Percentiles rank a stretch among this genome's conserved stretches.
phyloP scores from a whole-genome alignment of 2,113 vertebrate species.

The Dissostichus mawsoni region DNA sequence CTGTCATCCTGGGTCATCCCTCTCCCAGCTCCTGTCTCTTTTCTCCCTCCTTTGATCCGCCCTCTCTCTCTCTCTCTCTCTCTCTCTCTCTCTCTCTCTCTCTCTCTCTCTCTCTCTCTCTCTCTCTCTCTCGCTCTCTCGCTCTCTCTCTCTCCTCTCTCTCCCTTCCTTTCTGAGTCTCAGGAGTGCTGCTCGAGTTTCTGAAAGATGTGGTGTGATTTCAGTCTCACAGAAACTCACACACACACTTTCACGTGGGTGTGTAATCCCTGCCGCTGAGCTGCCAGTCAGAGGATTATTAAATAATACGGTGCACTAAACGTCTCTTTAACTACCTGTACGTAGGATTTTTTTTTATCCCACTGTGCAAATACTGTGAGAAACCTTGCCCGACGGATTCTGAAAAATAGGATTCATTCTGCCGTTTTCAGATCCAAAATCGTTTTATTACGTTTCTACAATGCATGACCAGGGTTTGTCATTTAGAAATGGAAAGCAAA shows the following conservation, averaged over 20 bases:
- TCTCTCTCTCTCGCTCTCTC: neutral
- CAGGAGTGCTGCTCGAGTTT: constrained; percentile 10
- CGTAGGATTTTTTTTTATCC: neutral
- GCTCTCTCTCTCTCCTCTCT: neutral
- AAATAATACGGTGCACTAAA: neutral
- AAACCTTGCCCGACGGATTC: neutral
- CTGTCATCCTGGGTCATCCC: constrained; percentile 21
- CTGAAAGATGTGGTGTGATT: constrained; percentile 45
- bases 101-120: neutral
- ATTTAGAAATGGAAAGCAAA: too few species aligned
- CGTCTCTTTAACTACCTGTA: neutral
- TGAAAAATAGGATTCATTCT: neutral
- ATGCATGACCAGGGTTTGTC: too few species aligned
- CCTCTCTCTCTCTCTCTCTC: constrained; percentile 7
- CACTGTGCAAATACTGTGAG: too few species aligned
- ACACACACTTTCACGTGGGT: constrained; percentile 14
- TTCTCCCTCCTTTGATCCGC: neutral
- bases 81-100: neutral
- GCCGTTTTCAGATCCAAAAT: too few species aligned
- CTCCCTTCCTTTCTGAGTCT: constrained; percentile 12
- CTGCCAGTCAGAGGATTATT: neutral
- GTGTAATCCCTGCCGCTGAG: constrained; percentile 34
- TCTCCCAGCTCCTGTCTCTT: constrained; percentile 28
- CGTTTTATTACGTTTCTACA: too few species aligned
- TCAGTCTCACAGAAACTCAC: constrained; percentile 24